Evolutionary conservation across 2,888 invertebrate genomes (phyloP), one percentile per base, ranked within the genome.

Genomic region (Hyppa rectilinea): DNA sequence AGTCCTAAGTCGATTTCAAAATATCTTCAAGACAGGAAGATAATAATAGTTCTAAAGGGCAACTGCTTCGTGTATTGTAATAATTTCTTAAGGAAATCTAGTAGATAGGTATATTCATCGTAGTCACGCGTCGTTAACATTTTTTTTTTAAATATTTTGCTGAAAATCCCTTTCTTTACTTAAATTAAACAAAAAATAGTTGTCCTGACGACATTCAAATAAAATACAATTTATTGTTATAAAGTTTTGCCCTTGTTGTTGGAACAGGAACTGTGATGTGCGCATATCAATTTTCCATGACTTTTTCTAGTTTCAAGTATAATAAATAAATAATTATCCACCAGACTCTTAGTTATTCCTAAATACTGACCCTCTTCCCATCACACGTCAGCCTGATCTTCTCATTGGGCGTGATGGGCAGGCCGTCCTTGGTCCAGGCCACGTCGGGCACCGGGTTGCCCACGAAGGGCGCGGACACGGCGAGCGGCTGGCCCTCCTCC

Each of bases 371-470:
- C 94, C 97, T 97, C 91, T 97, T 97, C 0, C 98, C 98, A 90
- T 98, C 98, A 87, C 98, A 98, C 3, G 97, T 97, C 84, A 98
- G 96, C 78, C 97, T 93, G n/a, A 97, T 88, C 63, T 97, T 96
- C 66, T 98, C 97, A 61, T 96, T 97, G 6, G 97, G 96, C 64
- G 92, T 87, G 9, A 98, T 83, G 0, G 97, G 97, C 62, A 94
- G 92, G 1, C 97, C 98, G 89, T 98, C 97, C 90, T 98, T 98
- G 53, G 96, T 97, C 98, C 98, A 98, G 65, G 96, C 94, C 14
- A 98, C 97, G 58, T 97, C 97, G 0, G 98, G 98, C 71, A 98
- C 96, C 0, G 98, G 98, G 96, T 98, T 98, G 43, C 98, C 98
- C 45, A 96, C 96, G 88, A 98, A 97, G 26, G 97, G 97, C 61